A percentile compares a stretch with the other conserved stretches of the same genome.
phyloP scores from a whole-genome alignment of 2,113 vertebrate genomes.

The Antechinus stuartii region DNA sequence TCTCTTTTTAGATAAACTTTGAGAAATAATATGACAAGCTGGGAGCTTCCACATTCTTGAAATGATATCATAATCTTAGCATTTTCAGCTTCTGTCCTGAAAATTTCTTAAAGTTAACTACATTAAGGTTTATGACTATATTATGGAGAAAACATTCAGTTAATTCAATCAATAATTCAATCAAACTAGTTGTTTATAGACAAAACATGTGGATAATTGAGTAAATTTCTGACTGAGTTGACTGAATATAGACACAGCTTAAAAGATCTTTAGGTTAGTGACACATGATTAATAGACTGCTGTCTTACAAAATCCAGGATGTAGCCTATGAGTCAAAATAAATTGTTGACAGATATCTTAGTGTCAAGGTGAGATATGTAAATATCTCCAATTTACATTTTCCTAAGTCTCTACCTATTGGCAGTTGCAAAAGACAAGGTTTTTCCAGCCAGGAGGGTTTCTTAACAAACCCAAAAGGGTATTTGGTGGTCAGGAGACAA shows the following conservation, averaged over 20 bases:
- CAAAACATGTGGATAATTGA: slow-evolving; percentile 57
- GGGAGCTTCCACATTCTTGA: slow-evolving; percentile 34
- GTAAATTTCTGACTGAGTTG: slow-evolving; percentile 47
- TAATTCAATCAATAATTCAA: not conserved
- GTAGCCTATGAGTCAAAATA: slow-evolving; percentile 9
- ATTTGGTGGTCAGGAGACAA: slow-evolving; percentile 20
- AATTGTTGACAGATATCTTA: slow-evolving; percentile 41
- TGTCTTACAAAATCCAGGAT: slow-evolving; percentile 49
- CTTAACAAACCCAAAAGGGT: not conserved
- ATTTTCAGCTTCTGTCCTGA: slow-evolving; percentile 32
- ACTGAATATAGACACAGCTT: slow-evolving; percentile 14
- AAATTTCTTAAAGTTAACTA: slow-evolving; percentile 45
- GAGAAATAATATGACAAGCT: slow-evolving; percentile 47
- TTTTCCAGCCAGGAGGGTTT: slow-evolving; percentile 29
- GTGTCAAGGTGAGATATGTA: slow-evolving; percentile 28
- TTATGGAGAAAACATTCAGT: slow-evolving; percentile 21
- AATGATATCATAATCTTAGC: slow-evolving; percentile 34
- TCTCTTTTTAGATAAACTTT: slow-evolving; percentile 56
- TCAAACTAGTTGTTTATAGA: slow-evolving; percentile 18
- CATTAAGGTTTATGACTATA: not conserved
- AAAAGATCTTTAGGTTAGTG: slow-evolving; percentile 3
- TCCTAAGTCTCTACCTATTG: slow-evolving; percentile 18
- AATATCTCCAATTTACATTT: slow-evolving; percentile 38
- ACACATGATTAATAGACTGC: slow-evolving; percentile 42
- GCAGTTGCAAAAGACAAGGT: slow-evolving; percentile 36